phyloP scores from a whole-genome alignment of 2,888 invertebrate species.

The Drosophila imparisetae region DNA sequence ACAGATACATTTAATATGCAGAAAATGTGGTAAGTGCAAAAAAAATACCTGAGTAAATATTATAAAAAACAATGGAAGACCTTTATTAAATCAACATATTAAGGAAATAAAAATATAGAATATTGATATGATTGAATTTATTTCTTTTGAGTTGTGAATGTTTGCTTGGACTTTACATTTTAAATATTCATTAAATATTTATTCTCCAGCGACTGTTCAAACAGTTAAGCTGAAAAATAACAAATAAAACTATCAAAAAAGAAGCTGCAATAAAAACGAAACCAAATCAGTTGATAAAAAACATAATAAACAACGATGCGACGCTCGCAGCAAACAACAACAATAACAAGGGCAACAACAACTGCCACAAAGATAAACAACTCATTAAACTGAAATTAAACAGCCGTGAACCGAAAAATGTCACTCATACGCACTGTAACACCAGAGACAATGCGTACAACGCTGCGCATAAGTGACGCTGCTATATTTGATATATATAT shows the following conservation, averaged over 20 bases:
- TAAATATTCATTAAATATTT: not conserved
- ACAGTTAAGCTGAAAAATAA: conserved; percentile 8
- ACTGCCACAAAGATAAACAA: conserved; percentile 48
- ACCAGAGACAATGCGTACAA: conserved; percentile 28
- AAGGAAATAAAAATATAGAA: not conserved
- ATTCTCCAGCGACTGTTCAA: not conserved
- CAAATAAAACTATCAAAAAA: conserved; percentile 23
- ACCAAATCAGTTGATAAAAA: conserved; percentile 44
- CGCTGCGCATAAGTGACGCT: conserved; percentile 68
- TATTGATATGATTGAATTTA: not conserved
- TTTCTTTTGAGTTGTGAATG: not conserved
- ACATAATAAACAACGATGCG: conserved; percentile 27
- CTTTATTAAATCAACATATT: not conserved
- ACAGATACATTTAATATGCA: not conserved
- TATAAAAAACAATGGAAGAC: not conserved
- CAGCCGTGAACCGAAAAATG: conserved; percentile 61
- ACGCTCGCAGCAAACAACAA: conserved; percentile 38
- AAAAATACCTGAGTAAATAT: not conserved
- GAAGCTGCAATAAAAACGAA: conserved; percentile 21
- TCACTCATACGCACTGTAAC: conserved; percentile 74
- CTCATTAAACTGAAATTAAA: conserved; percentile 77
- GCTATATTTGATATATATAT: conserved; percentile 44
- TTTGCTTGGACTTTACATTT: not conserved
- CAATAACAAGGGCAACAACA: conserved; percentile 6
- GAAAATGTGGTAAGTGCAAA: not conserved